Evolutionary conservation across 2,113 vertebrate species (phyloP), one percentile per base, ranked within the genome.

Genomic region (Oncorhynchus mykiss): DNA sequence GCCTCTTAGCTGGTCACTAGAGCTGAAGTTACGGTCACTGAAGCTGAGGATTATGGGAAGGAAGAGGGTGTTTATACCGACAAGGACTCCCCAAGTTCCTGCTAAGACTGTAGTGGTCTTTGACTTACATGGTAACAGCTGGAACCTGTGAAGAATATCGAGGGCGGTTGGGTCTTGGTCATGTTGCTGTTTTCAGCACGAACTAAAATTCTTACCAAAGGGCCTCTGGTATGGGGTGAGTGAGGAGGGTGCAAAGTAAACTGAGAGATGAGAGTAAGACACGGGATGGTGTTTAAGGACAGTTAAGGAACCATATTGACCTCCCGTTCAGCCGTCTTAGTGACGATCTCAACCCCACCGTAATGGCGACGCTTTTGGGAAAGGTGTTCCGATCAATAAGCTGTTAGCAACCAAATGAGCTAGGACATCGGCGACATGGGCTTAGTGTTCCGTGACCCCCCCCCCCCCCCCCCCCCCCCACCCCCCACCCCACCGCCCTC

Each of bases 361-460:
- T 49, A 18, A 3, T 14, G 12, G 71, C n/a, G 72, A 73, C 54
- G 7, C 49, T 87, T 80, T 76, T 16, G 51, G 34, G 62, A 54
- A 72, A 80, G 70, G 72, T 80, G 62, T 73, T 54, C 70, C 51
- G 85, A 92, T 93, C 93, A 84, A 93, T 92, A 93, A 93, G 76
- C 90, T 78, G 89, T 93, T 92, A 93, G 88, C 85, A 90, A 87
- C 82, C 89, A 87, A 84, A 90, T 89, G 73, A 88, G 76, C 76
- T 54, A 1, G 79, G 80, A 60, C 49, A 75, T 70, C 80, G 82
- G 88, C 78, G 85, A 74, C 82, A 59, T 72, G 82, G 83, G 76
- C 88, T 84, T 57, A 62, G 64, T 81, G 78, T 80, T 80, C 79
- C 80, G 75, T 34, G 31, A 31, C 31, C 77, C 22, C 76, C 20